These are phyloP conservation scores for Colius striatus DNA, from an alignment of 2,113 vertebrate species.

Conservation along the genomic window DNA sequence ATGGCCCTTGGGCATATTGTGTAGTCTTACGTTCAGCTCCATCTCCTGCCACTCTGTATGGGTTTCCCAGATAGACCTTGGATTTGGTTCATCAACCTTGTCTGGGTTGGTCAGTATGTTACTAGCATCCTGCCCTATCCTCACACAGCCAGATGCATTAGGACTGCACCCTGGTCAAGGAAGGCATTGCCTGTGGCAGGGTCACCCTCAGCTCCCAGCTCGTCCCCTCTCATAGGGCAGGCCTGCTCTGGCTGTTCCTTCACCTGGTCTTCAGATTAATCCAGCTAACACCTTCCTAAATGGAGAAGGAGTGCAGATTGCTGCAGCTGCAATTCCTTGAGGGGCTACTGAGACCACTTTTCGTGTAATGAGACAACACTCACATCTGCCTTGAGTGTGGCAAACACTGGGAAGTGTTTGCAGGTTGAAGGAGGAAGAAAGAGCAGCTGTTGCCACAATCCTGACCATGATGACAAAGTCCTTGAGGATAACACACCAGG, in stretches of 20 bases:
- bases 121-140: not conserved
- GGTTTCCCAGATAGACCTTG: not conserved
- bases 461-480: not conserved
- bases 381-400: not conserved
- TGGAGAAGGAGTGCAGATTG: not conserved
- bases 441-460: not conserved
- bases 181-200: not conserved
- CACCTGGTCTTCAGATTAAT: not conserved
- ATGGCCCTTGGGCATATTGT: not conserved
- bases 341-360: not conserved
- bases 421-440: not conserved
- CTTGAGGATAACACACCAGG: not conserved
- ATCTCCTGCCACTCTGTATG: fast-evolving
- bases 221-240: fast-evolving
- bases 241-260: not conserved
- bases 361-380: not conserved
- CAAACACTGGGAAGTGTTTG: not conserved
- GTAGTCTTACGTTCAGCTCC: not conserved
- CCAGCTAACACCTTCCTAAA: not conserved
- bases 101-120: not conserved
- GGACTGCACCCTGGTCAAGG: not conserved
- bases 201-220: not conserved
- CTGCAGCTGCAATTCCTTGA: not conserved
- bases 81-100: not conserved
- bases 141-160: not conserved